A percentile compares a stretch with the other conserved stretches of the same genome.
Evolutionary conservation across 1,140 invertebrate genomes (phyloP).

Genomic region (Neuroterus valhalla): DNA sequence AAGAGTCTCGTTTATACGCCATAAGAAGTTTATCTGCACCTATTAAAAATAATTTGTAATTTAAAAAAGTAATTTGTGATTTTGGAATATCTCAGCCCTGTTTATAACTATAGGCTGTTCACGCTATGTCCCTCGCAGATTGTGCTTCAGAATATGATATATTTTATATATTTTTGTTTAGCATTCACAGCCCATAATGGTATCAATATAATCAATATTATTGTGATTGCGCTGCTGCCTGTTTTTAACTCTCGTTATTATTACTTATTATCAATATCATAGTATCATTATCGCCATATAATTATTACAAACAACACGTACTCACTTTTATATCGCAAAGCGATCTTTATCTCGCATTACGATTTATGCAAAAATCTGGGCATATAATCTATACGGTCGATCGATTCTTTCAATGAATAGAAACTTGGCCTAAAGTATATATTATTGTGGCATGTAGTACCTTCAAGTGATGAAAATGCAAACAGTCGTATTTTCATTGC

Average conservation of each 20-base stretch:
- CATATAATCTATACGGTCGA: slow-evolving; percentile 21
- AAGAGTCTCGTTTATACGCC: too few species aligned
- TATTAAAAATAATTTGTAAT: background rate
- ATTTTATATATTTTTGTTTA: slow-evolving; percentile 4
- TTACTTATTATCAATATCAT: slow-evolving; percentile 13
- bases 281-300: background rate
- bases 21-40: background rate
- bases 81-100: background rate
- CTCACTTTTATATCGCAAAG: slow-evolving; percentile 6
- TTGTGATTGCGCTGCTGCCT: slow-evolving; percentile 1
- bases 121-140: too few species aligned
- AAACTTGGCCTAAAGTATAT: slow-evolving; percentile 14
- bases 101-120: too few species aligned
- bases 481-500: slow-evolving; percentile 20
- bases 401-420: slow-evolving; percentile 1
- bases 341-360: slow-evolving; percentile 3
- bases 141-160: background rate
- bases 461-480: slow-evolving; percentile 14
- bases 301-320: slow-evolving; percentile 21
- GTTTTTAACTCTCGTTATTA: background rate
- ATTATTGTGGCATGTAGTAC: background rate
- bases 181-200: background rate
- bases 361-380: slow-evolving; percentile 19
- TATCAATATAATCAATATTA: background rate
- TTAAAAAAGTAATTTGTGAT: slow-evolving; percentile 16